These are phyloP conservation scores for Drosophila setifemur DNA, from an alignment of 1,140 invertebrate genomes.

Conservation along the genomic window DNA sequence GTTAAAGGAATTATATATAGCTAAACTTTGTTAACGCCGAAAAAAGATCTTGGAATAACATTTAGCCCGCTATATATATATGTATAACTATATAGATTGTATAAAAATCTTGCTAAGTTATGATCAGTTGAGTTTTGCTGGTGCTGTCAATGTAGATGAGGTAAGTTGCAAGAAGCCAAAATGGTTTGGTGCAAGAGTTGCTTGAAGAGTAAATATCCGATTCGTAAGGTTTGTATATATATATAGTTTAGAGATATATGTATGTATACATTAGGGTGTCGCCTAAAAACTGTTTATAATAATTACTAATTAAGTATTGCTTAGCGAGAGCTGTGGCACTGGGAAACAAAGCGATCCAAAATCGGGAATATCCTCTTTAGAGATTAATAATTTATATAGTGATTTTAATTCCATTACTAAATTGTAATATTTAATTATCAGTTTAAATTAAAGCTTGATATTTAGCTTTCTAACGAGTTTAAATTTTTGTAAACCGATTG, in stretches of 20 bases:
- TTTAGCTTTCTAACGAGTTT: too few relatives aligned
- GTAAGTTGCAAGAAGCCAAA: conserved; percentile 74
- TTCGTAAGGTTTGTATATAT: conserved; percentile 24
- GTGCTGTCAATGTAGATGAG: conserved; percentile 75
- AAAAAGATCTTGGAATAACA: conserved; percentile 37
- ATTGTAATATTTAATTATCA: too few relatives aligned
- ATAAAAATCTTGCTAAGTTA: conserved; percentile 59
- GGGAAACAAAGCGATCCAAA: conserved; percentile 3
- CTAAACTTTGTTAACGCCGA: conserved; percentile 44
- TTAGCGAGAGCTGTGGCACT: conserved; percentile 13
- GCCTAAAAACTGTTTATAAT: conserved; percentile 19
- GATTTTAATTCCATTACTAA: too few relatives aligned
- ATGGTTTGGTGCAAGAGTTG: conserved; percentile 62
- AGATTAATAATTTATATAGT: neutral
- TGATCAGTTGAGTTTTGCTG: conserved; percentile 46
- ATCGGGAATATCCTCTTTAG: neutral
- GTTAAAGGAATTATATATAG: conserved; percentile 21
- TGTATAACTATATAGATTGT: conserved; percentile 40
- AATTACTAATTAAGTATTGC: conserved; percentile 45
- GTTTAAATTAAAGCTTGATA: too few relatives aligned
- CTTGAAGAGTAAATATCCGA: conserved; percentile 45
- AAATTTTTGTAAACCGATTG: too few relatives aligned
- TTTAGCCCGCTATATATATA: conserved; percentile 9
- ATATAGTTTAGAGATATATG: conserved; percentile 29
- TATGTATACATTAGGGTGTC: conserved; percentile 3